Conservation (phyloP, 1,140 invertebrate genomes). For the Cyphomyrmex costatus region DNA sequence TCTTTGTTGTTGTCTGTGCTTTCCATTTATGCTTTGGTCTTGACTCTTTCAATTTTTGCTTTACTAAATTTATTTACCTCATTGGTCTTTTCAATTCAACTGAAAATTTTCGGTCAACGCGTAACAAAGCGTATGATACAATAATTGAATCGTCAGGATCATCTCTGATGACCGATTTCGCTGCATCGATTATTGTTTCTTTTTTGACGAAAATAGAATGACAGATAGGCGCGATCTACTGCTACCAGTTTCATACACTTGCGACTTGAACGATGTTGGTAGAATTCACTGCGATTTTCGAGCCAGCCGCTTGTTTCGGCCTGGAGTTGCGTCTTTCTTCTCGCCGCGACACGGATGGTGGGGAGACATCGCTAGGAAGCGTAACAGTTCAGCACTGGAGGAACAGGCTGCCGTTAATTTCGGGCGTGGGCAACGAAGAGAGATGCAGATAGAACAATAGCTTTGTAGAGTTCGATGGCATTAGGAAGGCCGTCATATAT, state of each 20-base stretch:
- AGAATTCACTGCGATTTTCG: slow-evolving; percentile 6
- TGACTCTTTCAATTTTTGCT: neutral
- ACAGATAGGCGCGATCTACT: neutral
- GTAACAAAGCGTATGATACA: neutral
- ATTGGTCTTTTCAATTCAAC: neutral
- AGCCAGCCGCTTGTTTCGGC: neutral
- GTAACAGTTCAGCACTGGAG: slow-evolving; percentile 29
- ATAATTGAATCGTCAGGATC: neutral
- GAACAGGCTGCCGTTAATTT: slow-evolving; percentile 37
- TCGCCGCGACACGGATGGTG: slow-evolving; percentile 37
- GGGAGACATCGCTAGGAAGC: slow-evolving; percentile 15
- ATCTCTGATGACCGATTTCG: neutral
- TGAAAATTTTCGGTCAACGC: neutral
- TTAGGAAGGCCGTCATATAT: neutral
- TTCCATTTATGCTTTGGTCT: no score
- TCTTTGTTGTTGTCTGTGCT: no score
- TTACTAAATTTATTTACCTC: neutral
- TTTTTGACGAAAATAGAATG: neutral
- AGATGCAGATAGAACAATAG: slow-evolving; percentile 11
- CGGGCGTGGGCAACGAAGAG: slow-evolving; percentile 40
- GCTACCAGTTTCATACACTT: neutral
- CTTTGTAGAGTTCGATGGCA: neutral
- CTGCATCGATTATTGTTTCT: neutral
- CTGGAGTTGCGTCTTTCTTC: slow-evolving; percentile 43
- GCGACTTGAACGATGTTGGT: neutral